Conservation (phyloP, 2,888 invertebrate genomes). For the Drosophila mimetica region DNA sequence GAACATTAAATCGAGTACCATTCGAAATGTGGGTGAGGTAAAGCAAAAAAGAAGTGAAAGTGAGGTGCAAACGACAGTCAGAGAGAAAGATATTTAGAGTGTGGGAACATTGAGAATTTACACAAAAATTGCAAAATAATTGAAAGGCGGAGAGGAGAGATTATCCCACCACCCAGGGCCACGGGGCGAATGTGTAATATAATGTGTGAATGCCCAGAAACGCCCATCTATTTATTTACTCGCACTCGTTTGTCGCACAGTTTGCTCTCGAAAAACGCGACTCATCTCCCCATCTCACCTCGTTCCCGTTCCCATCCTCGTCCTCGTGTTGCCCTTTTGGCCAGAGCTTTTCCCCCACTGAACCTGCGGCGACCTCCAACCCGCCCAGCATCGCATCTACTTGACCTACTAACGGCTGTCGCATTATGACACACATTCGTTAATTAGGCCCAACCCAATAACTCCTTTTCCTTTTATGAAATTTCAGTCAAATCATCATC, state of each 20-base stretch:
- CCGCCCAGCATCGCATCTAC: slow-evolving; percentile 64
- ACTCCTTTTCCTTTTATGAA: slow-evolving; percentile 3
- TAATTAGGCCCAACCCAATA: slow-evolving; percentile 68
- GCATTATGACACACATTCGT: slow-evolving; percentile 79
- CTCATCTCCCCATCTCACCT: slow-evolving; percentile 23
- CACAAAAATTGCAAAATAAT: slow-evolving; percentile 24
- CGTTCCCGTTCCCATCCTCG: slow-evolving; percentile 17
- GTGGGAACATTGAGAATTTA: slow-evolving; percentile 42
- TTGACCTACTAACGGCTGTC: slow-evolving; percentile 78
- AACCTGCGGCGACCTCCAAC: slow-evolving; percentile 70
- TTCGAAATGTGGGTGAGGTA: slow-evolving; percentile 26
- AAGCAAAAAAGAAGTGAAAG: slow-evolving; percentile 39
- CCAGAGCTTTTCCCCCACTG: slow-evolving; percentile 46
- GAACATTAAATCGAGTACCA: slow-evolving; percentile 31
- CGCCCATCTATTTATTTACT: slow-evolving; percentile 71
- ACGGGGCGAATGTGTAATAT: slow-evolving; percentile 4
- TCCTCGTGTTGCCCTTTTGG: slow-evolving; percentile 34
- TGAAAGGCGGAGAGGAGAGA: slow-evolving; percentile 3
- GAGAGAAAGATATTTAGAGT: slow-evolving; percentile 21
- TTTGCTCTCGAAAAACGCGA: slow-evolving; percentile 39
- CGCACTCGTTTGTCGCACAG: slow-evolving; percentile 42
- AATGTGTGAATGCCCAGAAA: slow-evolving; percentile 46
- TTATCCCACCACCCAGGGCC: slow-evolving; percentile 12
- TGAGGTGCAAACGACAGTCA: slow-evolving; percentile 43
- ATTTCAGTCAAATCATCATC: slow-evolving; percentile 26